Evolutionary conservation across 2,888 invertebrate species (phyloP).

Genomic region (Amphipoea oculea): DNA sequence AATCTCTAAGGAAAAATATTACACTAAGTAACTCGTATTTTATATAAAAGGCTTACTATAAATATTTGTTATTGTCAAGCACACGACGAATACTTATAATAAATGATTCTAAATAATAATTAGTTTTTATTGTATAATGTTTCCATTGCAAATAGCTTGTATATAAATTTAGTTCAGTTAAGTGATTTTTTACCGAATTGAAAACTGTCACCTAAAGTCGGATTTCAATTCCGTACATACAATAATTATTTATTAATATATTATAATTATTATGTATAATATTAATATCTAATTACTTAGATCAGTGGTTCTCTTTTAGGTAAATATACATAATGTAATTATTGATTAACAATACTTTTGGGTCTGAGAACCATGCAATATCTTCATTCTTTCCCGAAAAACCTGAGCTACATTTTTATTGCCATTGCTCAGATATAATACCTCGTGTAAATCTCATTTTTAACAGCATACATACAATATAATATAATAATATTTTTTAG

Average conservation of each 20-base stretch:
- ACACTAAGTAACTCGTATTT: conserved; percentile 45
- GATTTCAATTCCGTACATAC: conserved; percentile 47
- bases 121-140: conserved; percentile 76
- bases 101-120: conserved; percentile 48
- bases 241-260: conserved; percentile 4
- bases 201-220: conserved; percentile 27
- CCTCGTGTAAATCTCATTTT: not conserved
- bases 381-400: not conserved
- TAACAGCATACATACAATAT: conserved; percentile 13
- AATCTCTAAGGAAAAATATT: conserved; percentile 52
- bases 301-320: conserved; percentile 39
- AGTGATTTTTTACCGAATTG: conserved; percentile 10
- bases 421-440: conserved; percentile 16
- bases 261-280: conserved; percentile 31
- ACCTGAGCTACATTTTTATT: not conserved
- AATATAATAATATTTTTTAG: conserved; percentile 2
- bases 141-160: conserved; percentile 60
- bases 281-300: conserved; percentile 34
- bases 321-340: conserved; percentile 19
- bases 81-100: conserved; percentile 57
- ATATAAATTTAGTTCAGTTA: conserved; percentile 9
- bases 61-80: conserved; percentile 66
- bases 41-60: conserved; percentile 54
- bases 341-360: conserved; percentile 11
- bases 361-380: conserved; percentile 11